These are phyloP conservation scores for Burhinus oedicnemus DNA, from an alignment of 2,113 vertebrate species.

Conservation along the genomic window DNA sequence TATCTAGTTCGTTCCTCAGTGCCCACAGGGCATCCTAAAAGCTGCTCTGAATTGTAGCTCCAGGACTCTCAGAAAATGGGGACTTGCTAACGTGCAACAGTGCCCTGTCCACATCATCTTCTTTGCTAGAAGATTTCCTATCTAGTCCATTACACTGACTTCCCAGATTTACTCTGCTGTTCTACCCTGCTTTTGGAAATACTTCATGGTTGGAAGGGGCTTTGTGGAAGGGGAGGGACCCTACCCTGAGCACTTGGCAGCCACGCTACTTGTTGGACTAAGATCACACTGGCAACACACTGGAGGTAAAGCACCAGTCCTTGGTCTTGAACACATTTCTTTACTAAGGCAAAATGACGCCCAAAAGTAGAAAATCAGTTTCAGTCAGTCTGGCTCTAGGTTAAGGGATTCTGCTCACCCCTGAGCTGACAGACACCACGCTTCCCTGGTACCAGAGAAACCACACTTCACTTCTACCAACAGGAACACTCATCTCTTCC, in stretches of 20 bases:
- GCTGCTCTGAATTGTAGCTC: neutral
- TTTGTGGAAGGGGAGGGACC: neutral
- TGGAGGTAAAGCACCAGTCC: neutral
- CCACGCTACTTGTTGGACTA: neutral
- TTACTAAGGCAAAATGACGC: neutral
- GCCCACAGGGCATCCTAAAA: neutral
- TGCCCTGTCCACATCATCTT: neutral
- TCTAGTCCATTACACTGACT: neutral
- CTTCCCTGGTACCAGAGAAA: neutral
- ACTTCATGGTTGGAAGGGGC: neutral
- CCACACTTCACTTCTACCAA: rapidly evolving
- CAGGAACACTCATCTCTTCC: neutral
- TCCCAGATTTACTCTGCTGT: neutral
- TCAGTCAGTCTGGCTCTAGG: neutral
- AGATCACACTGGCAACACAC: neutral
- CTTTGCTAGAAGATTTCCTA: neutral
- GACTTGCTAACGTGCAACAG: neutral
- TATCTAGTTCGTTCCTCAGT: neutral
- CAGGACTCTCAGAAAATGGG: neutral
- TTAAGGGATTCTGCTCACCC: neutral
- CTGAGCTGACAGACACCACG: neutral
- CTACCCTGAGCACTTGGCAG: neutral
- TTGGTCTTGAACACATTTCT: neutral
- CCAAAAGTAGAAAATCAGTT: neutral
- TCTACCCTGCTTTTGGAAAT: neutral